Percentiles rank a stretch among this genome's conserved stretches.
Conservation (phyloP, 2,113 vertebrate genomes). For the Notarius lentiginosus region DNA sequence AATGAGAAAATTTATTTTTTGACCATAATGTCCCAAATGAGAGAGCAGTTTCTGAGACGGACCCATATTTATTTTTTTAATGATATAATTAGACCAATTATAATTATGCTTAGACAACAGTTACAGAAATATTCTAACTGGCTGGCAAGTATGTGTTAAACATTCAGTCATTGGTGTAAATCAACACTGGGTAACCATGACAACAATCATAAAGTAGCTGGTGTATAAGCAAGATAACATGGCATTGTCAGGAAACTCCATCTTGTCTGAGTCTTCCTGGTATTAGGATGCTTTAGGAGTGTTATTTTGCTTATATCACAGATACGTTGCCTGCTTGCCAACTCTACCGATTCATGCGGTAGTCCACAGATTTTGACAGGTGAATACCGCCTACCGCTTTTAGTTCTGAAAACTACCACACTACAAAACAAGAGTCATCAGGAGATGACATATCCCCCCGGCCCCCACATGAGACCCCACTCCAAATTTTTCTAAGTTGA, state of each 20-base stretch:
- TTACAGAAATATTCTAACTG: not conserved
- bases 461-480: too few relatives aligned
- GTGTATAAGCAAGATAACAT: not conserved
- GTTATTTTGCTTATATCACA: not conserved
- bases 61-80: not conserved
- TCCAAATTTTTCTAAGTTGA: too few relatives aligned
- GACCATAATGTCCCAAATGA: too few relatives aligned
- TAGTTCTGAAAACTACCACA: too few relatives aligned
- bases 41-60: too few relatives aligned
- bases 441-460: too few relatives aligned
- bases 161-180: not conserved
- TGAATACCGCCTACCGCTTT: too few relatives aligned
- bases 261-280: not conserved
- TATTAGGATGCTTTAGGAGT: not conserved
- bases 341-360: too few relatives aligned
- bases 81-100: not conserved
- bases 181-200: not conserved
- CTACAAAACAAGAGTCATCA: too few relatives aligned
- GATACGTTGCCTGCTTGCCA: too few relatives aligned
- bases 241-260: not conserved
- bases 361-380: too few relatives aligned
- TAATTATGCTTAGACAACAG: not conserved
- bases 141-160: not conserved
- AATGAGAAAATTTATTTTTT: too few relatives aligned
- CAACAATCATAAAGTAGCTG: not conserved